These are phyloP conservation scores for Calliphora vomitoria DNA, from an alignment of 2,888 invertebrate species.

Conservation along the genomic window DNA sequence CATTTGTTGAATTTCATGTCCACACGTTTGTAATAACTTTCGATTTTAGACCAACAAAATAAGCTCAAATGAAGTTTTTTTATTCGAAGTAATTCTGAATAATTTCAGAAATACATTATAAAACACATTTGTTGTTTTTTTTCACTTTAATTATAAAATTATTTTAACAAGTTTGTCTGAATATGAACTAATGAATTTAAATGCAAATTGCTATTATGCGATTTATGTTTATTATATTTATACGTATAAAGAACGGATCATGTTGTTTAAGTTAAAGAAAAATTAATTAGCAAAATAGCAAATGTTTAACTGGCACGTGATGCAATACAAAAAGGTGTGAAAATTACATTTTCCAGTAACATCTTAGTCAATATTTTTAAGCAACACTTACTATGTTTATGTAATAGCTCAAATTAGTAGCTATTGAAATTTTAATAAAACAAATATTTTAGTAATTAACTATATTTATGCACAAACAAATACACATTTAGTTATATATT, in stretches of 20 bases:
- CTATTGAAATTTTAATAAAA: background rate
- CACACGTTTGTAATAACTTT: too few relatives aligned
- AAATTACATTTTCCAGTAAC: constrained; percentile 9
- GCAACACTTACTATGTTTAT: background rate
- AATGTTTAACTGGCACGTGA: constrained; percentile 48
- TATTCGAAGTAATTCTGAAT: too few relatives aligned
- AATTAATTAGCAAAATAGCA: constrained; percentile 23
- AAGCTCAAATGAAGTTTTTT: too few relatives aligned
- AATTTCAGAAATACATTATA: too few relatives aligned
- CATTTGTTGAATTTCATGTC: too few relatives aligned
- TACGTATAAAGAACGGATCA: constrained; percentile 13
- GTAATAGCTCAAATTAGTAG: constrained; percentile 2
- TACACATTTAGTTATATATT: background rate
- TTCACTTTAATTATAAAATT: too few relatives aligned
- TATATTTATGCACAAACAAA: background rate
- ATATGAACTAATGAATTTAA: too few relatives aligned
- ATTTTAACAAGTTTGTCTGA: too few relatives aligned
- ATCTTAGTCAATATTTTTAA: constrained; percentile 40
- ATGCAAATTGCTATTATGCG: too few relatives aligned
- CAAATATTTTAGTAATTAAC: background rate
- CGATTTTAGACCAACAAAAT: too few relatives aligned
- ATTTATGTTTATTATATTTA: background rate
- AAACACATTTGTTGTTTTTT: too few relatives aligned
- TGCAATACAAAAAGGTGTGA: background rate
- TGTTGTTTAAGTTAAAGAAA: constrained; percentile 7